Conservation (phyloP, 2,888 invertebrate species). For the Acanthoscelides obtectus region DNA sequence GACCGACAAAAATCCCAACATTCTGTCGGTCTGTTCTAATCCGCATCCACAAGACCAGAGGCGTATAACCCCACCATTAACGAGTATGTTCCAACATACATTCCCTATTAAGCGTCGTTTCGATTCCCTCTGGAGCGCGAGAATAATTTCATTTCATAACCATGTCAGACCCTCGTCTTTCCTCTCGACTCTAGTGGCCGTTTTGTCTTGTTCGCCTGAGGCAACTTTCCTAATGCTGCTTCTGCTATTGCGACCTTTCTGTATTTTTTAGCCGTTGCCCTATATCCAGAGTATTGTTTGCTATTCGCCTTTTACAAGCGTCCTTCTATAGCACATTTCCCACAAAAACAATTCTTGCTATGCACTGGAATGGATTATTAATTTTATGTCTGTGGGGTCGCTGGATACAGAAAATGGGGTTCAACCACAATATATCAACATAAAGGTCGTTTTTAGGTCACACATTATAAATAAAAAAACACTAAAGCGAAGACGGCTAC, state of each 20-base stretch:
- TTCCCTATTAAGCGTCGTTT: neutral
- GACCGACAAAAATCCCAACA: neutral
- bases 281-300: too few relatives aligned
- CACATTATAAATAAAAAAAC: too few relatives aligned
- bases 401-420: too few relatives aligned
- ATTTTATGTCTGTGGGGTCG: too few relatives aligned
- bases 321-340: neutral
- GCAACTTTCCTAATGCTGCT: neutral
- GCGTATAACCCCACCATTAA: neutral
- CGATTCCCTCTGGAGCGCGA: neutral
- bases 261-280: neutral
- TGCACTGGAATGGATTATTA: too few relatives aligned
- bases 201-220: neutral
- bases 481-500: too few relatives aligned
- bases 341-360: too few relatives aligned
- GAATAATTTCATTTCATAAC: neutral
- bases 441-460: too few relatives aligned
- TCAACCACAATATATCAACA: too few relatives aligned
- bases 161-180: neutral
- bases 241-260: neutral
- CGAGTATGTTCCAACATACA: neutral
- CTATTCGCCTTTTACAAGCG: neutral
- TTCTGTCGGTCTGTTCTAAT: neutral
- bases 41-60: neutral
- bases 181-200: neutral